Base-by-base conservation (phyloP, 2,888 invertebrate genomes). In the Merodon equestris region DNA sequence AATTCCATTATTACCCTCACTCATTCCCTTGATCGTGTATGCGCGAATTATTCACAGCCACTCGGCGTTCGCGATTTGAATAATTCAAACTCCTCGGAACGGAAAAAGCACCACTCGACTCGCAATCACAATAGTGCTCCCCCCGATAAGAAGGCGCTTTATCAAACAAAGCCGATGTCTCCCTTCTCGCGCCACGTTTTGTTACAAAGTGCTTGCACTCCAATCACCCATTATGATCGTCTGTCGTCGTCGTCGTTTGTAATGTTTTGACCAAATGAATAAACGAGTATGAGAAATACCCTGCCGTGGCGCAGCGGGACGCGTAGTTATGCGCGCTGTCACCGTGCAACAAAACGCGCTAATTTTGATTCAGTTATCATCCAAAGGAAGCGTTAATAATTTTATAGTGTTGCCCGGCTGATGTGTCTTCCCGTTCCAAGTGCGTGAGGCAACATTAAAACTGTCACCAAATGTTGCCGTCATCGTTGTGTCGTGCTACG, bases 281-380 rank as follows among this genome's bases (percentile, higher is more conserved):
- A 10, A 9, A 10, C 40, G 54, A 27, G 3, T 27, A 27, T 27
- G 54, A 48, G 50, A 63, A 63, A 60, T 68, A 68, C 57, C 73
- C 64, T 67, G 48, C 58, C 61, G 53, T 57, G 58, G 42, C 27
- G 58, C 51, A 14, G 34, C 54, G 61, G 51, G 12, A 63, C 71
- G 63, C 71, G 40, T 12, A 57, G 51, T 56, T 51, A 63, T 72
- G 63, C 14, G 57, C n/a, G 17, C 50, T 15, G 14, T 56, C 44
- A 60, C 68, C 56, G 67, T 40, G 3, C 5, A 40, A 40, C 50
- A n/a, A 27, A 58, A 67, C 48, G 60, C 75, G 75, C 70, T 81
- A 75, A 81, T 81, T 81, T 71, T 81, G 71, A 81, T 81, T 81
- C 81, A 81, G 75, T 75, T 75, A 75, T 75, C 81, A 75, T 81